These are phyloP conservation scores for Python bivittatus DNA, from an alignment of 2,113 vertebrate species.

Conservation along the genomic window DNA sequence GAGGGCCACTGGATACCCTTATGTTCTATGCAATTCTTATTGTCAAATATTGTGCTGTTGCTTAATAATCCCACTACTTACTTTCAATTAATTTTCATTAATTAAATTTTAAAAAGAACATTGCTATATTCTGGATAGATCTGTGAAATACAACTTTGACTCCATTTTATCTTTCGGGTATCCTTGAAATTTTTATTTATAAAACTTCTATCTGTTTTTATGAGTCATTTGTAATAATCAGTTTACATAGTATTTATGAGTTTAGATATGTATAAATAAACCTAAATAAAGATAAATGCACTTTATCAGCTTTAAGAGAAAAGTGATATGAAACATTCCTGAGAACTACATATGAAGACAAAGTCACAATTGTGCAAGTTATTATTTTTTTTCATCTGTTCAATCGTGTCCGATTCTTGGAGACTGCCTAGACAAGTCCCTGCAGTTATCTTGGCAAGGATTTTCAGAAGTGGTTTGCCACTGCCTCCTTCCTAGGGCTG, in stretches of 20 bases:
- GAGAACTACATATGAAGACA: not conserved
- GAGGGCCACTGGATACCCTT: not conserved
- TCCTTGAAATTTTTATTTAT: constrained; percentile 24
- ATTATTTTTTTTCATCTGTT: not conserved
- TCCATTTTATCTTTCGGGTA: constrained; percentile 11
- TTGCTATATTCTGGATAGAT: constrained; percentile 18
- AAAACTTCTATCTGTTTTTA: rapidly evolving
- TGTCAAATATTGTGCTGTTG: not conserved
- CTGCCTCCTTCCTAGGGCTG: too few relatives aligned
- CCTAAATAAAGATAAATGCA: not conserved
- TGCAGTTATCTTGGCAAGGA: too few relatives aligned
- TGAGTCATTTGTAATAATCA: constrained; percentile 3
- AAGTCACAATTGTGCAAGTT: not conserved
- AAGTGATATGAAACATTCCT: not conserved
- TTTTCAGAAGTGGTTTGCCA: too few relatives aligned
- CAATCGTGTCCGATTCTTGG: too few relatives aligned
- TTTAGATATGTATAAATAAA: not conserved
- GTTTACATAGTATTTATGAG: not conserved
- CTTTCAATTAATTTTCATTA: not conserved
- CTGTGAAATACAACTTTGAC: not conserved
- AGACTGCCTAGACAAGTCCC: too few relatives aligned
- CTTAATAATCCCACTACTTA: not conserved
- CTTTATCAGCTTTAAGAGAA: not conserved
- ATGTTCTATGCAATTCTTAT: not conserved
- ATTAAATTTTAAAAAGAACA: constrained; percentile 2